Conservation (phyloP, 1,140 invertebrate genomes). For the Acromyrmex echinatior region DNA sequence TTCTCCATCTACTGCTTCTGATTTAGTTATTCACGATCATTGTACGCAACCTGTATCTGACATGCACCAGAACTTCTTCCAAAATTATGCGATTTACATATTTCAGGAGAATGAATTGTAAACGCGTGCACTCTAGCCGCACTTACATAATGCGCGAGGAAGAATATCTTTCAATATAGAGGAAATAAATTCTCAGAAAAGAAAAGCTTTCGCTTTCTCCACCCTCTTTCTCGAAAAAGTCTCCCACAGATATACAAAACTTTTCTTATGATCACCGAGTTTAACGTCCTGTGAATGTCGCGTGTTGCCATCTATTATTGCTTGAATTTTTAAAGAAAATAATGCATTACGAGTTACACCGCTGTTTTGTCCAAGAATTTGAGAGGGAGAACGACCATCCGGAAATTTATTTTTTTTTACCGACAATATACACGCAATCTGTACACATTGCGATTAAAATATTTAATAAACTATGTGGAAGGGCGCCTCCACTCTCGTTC, state of each 20-base stretch:
- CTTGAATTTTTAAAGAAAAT: too few species aligned
- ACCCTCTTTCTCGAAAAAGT: too few species aligned
- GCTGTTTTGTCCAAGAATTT: not conserved
- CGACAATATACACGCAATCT: not conserved
- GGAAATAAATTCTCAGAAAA: too few species aligned
- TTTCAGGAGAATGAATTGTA: not conserved
- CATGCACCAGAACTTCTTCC: not conserved
- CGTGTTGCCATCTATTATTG: too few species aligned
- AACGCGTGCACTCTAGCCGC: not conserved
- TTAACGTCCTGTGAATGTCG: too few species aligned
- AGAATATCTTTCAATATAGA: too few species aligned
- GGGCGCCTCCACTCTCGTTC: not conserved
- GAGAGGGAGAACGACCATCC: not conserved
- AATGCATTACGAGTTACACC: not conserved
- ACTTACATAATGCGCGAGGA: not conserved
- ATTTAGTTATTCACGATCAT: conserved; percentile 27
- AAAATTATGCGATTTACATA: conserved; percentile 12
- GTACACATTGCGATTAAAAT: conserved; percentile 40
- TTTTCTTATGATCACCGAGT: too few species aligned
- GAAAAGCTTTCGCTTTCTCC: too few species aligned
- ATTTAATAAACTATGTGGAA: conserved; percentile 40
- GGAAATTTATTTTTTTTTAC: conserved; percentile 30
- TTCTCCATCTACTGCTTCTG: not conserved
- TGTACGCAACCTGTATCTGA: not conserved
- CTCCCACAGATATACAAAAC: too few species aligned